Base-by-base conservation (phyloP, 2,888 invertebrate genomes). In the Dynastes maya region DNA sequence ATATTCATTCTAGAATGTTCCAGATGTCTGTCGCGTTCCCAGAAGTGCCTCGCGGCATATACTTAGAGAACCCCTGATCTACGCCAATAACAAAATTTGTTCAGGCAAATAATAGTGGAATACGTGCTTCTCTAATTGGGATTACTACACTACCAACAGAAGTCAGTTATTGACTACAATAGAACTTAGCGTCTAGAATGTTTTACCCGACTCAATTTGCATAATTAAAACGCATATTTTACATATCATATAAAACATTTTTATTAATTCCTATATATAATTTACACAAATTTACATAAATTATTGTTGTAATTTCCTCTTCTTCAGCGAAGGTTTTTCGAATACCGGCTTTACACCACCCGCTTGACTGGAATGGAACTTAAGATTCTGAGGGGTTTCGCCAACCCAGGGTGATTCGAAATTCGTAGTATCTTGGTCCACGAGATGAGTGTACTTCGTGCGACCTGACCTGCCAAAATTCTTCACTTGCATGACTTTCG, bases 401-500 rank as follows among this genome's bases (percentile, higher is more conserved):
- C 95, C 94, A 80, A 96, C 95, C 99, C 99, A 99, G 0, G 98
- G 97, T 0, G 98, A 98, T 87, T 99, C 98, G 85, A 98, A 98
- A 86, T 97, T 96, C 0, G 99, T 99, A 0, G 99, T 99, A 87
- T 99, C 99, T 88, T 99, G 99, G 89, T 98, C 99, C 0, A 99
- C 98, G 86, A 99, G 91, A 90, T 99, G 99, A 0, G 99, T 99
- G 89, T 99, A 99, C 87, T 99, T 99, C 0, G 99, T 99, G 75
- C 99, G 93, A 4, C 99, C 99, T 72, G 99, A 98, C 1, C 99
- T 94, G 11, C 99, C 99, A 89, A 99, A 99, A 90, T 99, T 99
- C 90, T 99, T 99, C 63, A 99, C 99, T 92, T 98, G 98, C 99
- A 99, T 99, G 83, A 99, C 99, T 91, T 99, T 98, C 1, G 99